Evolutionary conservation across 2,797 vertebrate species (phyloP).

Genomic region (Tiaroga cobitis): DNA sequence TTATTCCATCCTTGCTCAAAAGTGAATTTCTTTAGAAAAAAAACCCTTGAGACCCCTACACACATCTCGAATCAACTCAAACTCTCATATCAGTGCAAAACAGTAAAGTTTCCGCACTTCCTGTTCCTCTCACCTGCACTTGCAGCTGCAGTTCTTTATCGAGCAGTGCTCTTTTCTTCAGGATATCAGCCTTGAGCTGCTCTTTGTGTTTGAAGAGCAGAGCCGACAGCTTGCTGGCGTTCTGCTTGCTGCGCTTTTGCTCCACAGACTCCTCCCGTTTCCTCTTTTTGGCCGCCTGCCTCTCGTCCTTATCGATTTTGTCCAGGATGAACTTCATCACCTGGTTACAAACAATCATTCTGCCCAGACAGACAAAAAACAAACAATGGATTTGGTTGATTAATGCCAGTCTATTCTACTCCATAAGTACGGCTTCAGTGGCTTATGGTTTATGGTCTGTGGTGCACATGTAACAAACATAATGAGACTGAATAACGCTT

Average conservation of each 20-base stretch:
- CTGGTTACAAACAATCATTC: constrained; percentile 99
- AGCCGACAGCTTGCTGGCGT: constrained; percentile 92
- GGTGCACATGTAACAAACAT: background rate
- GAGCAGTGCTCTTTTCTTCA: constrained; percentile 94
- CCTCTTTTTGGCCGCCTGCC: constrained; percentile 95
- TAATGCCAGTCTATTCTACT: background rate
- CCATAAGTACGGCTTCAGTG: background rate
- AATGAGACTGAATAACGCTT: constrained; percentile 32
- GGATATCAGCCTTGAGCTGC: constrained; percentile 94
- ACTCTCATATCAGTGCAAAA: background rate
- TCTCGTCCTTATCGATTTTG: constrained; percentile 99
- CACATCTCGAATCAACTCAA: background rate
- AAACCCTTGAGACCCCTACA: background rate
- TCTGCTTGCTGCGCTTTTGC: constrained; percentile 95
- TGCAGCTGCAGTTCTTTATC: constrained; percentile 97
- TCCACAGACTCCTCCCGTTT: constrained; percentile 96
- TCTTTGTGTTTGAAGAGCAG: constrained; percentile 98
- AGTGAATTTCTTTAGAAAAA: background rate
- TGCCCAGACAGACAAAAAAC: constrained; percentile 65
- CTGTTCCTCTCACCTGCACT: constrained; percentile 85
- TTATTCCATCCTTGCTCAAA: background rate
- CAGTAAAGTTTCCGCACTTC: background rate
- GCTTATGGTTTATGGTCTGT: background rate
- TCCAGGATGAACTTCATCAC: constrained; percentile 99
- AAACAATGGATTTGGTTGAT: background rate